phyloP scores from a whole-genome alignment of 2,797 vertebrate genomes.

The Alcedo quadribrachys region DNA sequence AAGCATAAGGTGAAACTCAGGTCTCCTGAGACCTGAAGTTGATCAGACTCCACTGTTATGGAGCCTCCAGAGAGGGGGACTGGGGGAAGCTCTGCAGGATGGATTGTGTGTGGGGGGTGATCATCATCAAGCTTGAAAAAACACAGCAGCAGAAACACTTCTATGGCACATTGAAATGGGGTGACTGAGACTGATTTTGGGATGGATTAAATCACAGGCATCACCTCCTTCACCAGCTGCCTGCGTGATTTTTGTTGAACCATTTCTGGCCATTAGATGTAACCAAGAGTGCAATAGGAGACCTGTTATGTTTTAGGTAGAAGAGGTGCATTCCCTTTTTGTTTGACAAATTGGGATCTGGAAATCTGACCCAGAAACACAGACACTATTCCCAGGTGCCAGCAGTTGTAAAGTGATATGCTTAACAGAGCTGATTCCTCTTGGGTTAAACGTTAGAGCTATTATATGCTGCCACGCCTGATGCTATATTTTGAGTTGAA shows the following conservation, averaged over 20 bases:
- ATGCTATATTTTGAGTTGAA: neutral
- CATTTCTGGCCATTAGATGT: neutral
- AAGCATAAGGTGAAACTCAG: neutral
- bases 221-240: neutral
- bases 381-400: neutral
- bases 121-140: neutral
- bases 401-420: neutral
- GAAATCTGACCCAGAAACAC: constrained; percentile 38
- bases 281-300: neutral
- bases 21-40: neutral
- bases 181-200: neutral
- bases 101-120: neutral
- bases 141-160: neutral
- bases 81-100: neutral
- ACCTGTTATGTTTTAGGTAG: neutral
- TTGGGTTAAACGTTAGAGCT: constrained; percentile 1
- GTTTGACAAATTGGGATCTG: neutral
- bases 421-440: neutral
- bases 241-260: rapidly evolving
- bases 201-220: neutral
- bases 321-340: neutral
- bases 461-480: neutral
- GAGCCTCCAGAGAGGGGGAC: neutral
- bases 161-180: neutral
- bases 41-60: neutral